Base-by-base conservation (phyloP, 2,797 vertebrate genomes). In the Alfaro cultratus region DNA sequence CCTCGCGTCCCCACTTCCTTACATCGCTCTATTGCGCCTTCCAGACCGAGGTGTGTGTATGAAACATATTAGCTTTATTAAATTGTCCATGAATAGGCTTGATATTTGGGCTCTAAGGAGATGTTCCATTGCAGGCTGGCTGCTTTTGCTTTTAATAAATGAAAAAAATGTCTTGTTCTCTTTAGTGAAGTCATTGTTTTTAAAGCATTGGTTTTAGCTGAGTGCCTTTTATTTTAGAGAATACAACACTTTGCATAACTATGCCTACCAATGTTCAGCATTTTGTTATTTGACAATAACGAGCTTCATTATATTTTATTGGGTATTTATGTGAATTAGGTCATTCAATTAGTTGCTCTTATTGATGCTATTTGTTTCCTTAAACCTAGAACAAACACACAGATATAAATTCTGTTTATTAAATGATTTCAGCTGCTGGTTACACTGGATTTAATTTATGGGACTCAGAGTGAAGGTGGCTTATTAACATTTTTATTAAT, bases 21-120 rank as follows among this genome's bases (percentile, higher is more conserved):
- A 98, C 97, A 0, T 95, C 96, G 4, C 96, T 98, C 8, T 97
- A 97, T 88, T 96, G 96, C 55, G 97, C 97, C 82, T 98, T 98
- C 92, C 97, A 98, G 94, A 98, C 96, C 0, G 95, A 96, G 95
- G 97, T 93, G 87, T 77, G 1, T 81, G 81, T 62, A 15, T 76
- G 60, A 84, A 74, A 67, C 79, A 81, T 77, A 45, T 74, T 75
- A 75, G 49, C 79, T 83, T 80, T 80, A 83, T 85, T 86, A 86
- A 88, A 85, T 78, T 81, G 55, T 79, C 80, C 81, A 78, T 81
- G 86, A 89, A 88, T 57, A 80, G 31, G 34, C 46, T 53, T 86
- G 81, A 87, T 77, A 86, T 91, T 81, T 85, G 83, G 34, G 85
- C 80, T 34, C n/a, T 12, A 51, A 29, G 87, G 91, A 87, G 84